phyloP scores from a whole-genome alignment of 2,113 vertebrate genomes.

The Tupaia tana region DNA sequence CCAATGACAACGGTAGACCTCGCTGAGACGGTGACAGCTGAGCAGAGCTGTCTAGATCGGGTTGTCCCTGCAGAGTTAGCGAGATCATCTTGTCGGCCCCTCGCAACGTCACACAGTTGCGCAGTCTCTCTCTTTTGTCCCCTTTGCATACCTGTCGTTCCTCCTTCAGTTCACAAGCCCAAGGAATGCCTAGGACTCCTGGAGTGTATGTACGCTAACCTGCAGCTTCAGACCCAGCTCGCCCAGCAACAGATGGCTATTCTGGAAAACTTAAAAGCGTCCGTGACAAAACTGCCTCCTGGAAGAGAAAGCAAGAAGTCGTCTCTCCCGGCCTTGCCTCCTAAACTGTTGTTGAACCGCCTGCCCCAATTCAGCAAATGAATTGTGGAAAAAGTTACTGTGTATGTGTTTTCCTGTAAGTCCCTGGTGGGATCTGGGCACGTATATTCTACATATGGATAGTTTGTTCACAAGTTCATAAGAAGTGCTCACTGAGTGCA shows the following conservation, averaged over 20 bases:
- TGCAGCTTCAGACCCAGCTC: constrained; percentile 74
- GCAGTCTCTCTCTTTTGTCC: not conserved
- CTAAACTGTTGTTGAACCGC: constrained; percentile 4
- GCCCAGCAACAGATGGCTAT: constrained; percentile 68
- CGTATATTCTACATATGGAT: not conserved
- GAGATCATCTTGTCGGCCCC: not conserved
- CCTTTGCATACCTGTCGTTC: not conserved
- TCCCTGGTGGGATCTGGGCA: not conserved
- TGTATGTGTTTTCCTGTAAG: not conserved
- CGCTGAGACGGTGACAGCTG: not conserved
- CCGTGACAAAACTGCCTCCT: constrained; percentile 46
- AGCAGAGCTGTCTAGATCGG: not conserved
- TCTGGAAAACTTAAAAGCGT: constrained; percentile 75
- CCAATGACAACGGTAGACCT: not conserved
- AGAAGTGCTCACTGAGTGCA: not conserved
- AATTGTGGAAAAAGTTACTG: constrained; percentile 42
- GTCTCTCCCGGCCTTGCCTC: constrained; percentile 3
- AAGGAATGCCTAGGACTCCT: constrained; percentile 73
- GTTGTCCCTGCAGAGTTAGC: not conserved
- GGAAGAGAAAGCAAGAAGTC: constrained; percentile 33
- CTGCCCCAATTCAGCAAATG: constrained; percentile 62
- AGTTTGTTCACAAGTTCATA: not conserved
- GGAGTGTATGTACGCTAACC: constrained; percentile 69
- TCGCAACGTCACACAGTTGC: not conserved
- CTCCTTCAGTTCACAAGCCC: constrained; percentile 52